Percentiles rank a stretch among this genome's conserved stretches.
These are phyloP conservation scores for Proctacanthus coquilletti DNA, from an alignment of 1,140 invertebrate species.

Conservation along the genomic window DNA sequence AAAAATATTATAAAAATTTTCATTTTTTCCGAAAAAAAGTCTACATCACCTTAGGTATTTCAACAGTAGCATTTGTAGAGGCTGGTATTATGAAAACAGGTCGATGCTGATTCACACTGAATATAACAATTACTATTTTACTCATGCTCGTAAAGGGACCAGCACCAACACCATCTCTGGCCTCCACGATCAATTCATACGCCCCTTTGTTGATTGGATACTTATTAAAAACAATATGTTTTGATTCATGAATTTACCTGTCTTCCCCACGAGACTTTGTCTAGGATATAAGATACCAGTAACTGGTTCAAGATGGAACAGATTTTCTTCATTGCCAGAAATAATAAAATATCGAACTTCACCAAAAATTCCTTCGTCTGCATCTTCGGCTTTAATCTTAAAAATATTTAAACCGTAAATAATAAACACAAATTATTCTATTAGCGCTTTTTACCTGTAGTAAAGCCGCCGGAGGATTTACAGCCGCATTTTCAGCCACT, in stretches of 20 bases:
- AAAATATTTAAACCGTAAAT: neutral
- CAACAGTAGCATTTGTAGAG: slow-evolving; percentile 54
- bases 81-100: slow-evolving; percentile 67
- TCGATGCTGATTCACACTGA: slow-evolving; percentile 71
- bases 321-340: slow-evolving; percentile 46
- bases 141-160: slow-evolving; percentile 50
- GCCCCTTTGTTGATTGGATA: slow-evolving; percentile 24
- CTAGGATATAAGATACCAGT: slow-evolving; percentile 65
- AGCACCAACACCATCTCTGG: slow-evolving; percentile 51
- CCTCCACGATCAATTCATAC: slow-evolving; percentile 56
- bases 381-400: slow-evolving; percentile 41
- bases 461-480: slow-evolving; percentile 60
- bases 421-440: neutral
- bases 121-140: slow-evolving; percentile 57
- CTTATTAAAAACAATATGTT: neutral
- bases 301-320: slow-evolving; percentile 54
- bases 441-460: slow-evolving; percentile 58
- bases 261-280: slow-evolving; percentile 45
- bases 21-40: slow-evolving; percentile 4
- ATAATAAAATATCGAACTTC: slow-evolving; percentile 59
- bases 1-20: slow-evolving; percentile 8
- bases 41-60: slow-evolving; percentile 53
- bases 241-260: slow-evolving; percentile 13
- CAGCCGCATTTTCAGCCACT: slow-evolving; percentile 65
- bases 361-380: slow-evolving; percentile 60